These are phyloP conservation scores for Agelaius tricolor DNA, from an alignment of 2,113 vertebrate species.

Conservation along the genomic window DNA sequence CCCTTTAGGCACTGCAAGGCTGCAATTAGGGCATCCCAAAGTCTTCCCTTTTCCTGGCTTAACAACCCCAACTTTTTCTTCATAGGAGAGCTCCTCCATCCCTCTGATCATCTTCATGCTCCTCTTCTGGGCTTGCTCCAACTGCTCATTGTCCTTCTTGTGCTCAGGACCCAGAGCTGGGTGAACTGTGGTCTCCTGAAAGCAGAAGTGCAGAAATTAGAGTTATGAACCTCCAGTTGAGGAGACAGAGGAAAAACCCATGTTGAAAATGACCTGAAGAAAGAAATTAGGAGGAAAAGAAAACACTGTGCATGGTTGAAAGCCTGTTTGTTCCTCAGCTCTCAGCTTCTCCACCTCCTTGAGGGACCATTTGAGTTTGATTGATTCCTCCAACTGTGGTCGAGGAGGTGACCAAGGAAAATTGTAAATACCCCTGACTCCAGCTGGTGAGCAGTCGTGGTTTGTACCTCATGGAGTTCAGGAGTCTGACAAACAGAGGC, in stretches of 20 bases:
- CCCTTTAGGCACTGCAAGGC: neutral
- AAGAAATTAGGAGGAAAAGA: neutral
- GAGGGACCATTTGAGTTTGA: neutral
- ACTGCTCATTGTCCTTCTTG: neutral
- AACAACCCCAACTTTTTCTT: neutral
- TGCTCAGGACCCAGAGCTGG: neutral
- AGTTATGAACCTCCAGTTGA: neutral
- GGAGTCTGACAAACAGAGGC: slow-evolving; percentile 3
- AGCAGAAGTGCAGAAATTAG: neutral
- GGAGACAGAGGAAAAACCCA: neutral
- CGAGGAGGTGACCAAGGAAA: neutral
- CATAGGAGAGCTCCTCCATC: neutral
- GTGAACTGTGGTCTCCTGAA: neutral
- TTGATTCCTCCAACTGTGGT: neutral
- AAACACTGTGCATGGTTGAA: accelerated
- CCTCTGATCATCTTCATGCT: neutral
- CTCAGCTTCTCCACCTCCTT: neutral
- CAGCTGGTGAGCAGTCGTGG: neutral
- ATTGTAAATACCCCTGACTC: neutral
- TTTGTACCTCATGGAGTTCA: slow-evolving; percentile 9
- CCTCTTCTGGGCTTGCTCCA: neutral
- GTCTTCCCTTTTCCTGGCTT: neutral
- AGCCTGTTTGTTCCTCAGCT: neutral
- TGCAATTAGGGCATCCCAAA: neutral
- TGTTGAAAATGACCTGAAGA: neutral